Evolutionary conservation across 2,113 vertebrate genomes (phyloP).

Genomic region (Lophotis ruficrista): DNA sequence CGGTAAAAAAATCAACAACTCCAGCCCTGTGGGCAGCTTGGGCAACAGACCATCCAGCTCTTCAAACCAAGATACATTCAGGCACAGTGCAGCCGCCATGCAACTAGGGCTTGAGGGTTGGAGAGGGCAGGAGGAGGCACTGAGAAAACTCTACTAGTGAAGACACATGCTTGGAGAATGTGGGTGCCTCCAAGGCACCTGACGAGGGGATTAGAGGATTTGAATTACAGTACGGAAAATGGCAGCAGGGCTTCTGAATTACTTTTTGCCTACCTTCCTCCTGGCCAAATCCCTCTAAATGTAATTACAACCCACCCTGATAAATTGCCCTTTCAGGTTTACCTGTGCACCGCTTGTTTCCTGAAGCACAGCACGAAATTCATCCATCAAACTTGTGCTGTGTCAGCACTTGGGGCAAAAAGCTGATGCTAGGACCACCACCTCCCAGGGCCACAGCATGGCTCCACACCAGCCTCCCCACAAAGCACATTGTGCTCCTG

Average conservation of each 20-base stretch:
- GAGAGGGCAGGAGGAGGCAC: background rate
- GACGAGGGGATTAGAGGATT: background rate
- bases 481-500: background rate
- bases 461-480: background rate
- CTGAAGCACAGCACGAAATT: background rate
- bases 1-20: rapidly evolving
- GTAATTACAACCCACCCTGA: background rate
- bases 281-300: background rate
- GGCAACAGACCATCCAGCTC: background rate
- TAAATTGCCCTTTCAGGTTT: background rate
- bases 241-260: background rate
- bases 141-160: background rate
- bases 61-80: background rate
- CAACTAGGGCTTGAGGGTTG: background rate
- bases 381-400: rapidly evolving
- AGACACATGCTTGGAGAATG: background rate
- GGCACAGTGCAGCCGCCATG: background rate
- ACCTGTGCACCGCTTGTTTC: background rate
- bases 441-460: background rate
- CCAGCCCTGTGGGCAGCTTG: background rate
- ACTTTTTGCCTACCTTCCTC: background rate
- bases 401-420: background rate
- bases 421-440: background rate
- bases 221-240: background rate
- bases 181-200: background rate